Conservation (phyloP, 2,888 invertebrate species). For the Cerastis leucographa region DNA sequence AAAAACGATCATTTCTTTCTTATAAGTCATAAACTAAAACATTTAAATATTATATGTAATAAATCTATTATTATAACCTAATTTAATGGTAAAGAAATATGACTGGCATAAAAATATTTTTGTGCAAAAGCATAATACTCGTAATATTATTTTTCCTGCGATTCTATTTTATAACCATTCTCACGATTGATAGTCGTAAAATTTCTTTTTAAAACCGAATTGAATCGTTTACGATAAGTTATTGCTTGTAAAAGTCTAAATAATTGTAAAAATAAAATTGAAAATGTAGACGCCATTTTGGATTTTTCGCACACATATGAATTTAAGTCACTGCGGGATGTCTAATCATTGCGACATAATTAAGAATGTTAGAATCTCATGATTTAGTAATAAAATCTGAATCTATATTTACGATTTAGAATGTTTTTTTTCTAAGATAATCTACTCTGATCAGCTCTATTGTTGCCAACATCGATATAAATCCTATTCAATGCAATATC, state of each 20-base stretch:
- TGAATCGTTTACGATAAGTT: slow-evolving; percentile 64
- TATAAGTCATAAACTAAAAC: slow-evolving; percentile 35
- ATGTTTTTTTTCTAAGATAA: slow-evolving; percentile 1
- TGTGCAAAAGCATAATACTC: slow-evolving; percentile 20
- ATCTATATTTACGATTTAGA: slow-evolving; percentile 1
- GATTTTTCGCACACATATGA: slow-evolving; percentile 37
- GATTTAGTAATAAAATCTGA: slow-evolving; percentile 39
- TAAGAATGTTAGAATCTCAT: slow-evolving; percentile 37
- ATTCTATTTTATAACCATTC: slow-evolving; percentile 50
- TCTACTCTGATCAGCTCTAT: background rate
- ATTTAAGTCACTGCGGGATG: slow-evolving; percentile 61
- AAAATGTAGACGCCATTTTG: slow-evolving; percentile 38
- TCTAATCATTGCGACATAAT: slow-evolving; percentile 53
- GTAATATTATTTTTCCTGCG: slow-evolving; percentile 35
- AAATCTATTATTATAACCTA: slow-evolving; percentile 41
- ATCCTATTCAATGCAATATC: background rate
- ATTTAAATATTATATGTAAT: slow-evolving; percentile 40
- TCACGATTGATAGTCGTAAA: slow-evolving; percentile 59
- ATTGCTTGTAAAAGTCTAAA: slow-evolving; percentile 67
- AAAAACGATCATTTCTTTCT: background rate
- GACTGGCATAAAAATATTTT: slow-evolving; percentile 18
- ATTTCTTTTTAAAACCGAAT: slow-evolving; percentile 47
- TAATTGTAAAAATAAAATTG: slow-evolving; percentile 46
- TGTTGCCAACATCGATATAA: background rate
- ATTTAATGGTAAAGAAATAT: slow-evolving; percentile 33